phyloP scores from a whole-genome alignment of 2,888 invertebrate genomes.

The Crioceris asparagi region DNA sequence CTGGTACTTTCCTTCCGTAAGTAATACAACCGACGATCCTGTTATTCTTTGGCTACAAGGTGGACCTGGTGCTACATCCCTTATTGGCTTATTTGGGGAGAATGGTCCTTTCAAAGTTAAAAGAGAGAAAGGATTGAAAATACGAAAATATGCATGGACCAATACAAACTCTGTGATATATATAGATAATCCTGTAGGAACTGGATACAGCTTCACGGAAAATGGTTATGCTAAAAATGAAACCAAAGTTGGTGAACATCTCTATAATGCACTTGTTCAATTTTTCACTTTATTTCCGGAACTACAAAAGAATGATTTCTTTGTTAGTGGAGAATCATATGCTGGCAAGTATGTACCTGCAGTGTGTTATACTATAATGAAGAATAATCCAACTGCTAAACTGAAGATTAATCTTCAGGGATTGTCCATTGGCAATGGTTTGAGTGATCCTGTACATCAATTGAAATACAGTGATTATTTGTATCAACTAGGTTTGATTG shows the following conservation, averaged over 20 bases:
- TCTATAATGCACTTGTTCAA: slow-evolving; percentile 67
- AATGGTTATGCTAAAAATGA: slow-evolving; percentile 72
- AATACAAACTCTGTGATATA: slow-evolving; percentile 69
- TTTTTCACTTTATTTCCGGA: slow-evolving; percentile 78
- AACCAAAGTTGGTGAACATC: slow-evolving; percentile 66
- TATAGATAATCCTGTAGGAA: slow-evolving; percentile 80
- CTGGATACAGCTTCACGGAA: slow-evolving; percentile 84
- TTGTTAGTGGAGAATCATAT: slow-evolving; percentile 82
- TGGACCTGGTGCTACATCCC: slow-evolving; percentile 71
- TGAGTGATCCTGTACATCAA: slow-evolving; percentile 70
- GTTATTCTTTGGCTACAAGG: slow-evolving; percentile 65
- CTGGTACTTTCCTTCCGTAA: slow-evolving; percentile 80
- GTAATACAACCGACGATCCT: slow-evolving; percentile 45
- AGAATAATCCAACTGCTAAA: slow-evolving; percentile 46
- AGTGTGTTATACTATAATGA: slow-evolving; percentile 60
- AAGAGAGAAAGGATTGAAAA: slow-evolving; percentile 32
- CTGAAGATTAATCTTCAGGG: slow-evolving; percentile 61
- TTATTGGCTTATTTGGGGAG: slow-evolving; percentile 73
- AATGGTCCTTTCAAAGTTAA: slow-evolving; percentile 56
- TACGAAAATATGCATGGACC: slow-evolving; percentile 71
- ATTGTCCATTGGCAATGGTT: slow-evolving; percentile 68
- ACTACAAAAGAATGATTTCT: slow-evolving; percentile 64
- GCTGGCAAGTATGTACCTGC: slow-evolving; percentile 72
- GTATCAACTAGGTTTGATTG: slow-evolving; percentile 65
- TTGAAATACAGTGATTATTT: slow-evolving; percentile 68